Conservation (phyloP, 2,797 vertebrate genomes). For the Sebastolobus alascanus region DNA sequence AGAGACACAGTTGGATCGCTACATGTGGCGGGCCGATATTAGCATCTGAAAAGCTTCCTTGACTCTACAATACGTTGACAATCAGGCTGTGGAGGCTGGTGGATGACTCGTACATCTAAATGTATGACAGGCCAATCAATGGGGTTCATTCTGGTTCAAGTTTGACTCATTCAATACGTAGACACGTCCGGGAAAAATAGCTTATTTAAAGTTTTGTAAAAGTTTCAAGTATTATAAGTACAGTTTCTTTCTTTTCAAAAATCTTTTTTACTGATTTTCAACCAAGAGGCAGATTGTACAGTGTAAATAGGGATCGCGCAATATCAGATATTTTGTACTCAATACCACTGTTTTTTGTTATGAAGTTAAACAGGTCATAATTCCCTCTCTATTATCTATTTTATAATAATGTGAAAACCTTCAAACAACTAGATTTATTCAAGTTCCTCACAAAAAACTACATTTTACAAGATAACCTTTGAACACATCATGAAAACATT, state of each 20-base stretch:
- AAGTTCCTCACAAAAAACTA: no score
- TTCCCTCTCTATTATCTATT: no score
- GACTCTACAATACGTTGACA: slow-evolving; percentile 9
- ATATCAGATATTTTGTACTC: no score
- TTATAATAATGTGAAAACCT: no score
- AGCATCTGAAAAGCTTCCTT: slow-evolving; percentile 34
- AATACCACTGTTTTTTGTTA: no score
- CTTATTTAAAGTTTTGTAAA: neutral
- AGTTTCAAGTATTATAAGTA: neutral
- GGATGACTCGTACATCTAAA: neutral
- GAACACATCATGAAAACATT: no score
- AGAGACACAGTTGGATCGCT: slow-evolving; percentile 21
- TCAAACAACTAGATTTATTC: no score
- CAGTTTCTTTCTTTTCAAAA: neutral
- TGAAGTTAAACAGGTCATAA: fast-evolving
- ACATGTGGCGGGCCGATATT: slow-evolving; percentile 29
- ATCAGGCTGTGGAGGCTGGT: slow-evolving; percentile 7
- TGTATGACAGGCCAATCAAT: neutral
- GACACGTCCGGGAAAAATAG: neutral
- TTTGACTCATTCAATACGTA: neutral
- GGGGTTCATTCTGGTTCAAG: neutral
- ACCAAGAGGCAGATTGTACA: neutral
- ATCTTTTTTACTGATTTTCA: neutral
- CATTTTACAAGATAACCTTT: no score
- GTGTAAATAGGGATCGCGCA: neutral